Conservation (phyloP, 2,888 invertebrate species). For the Cactoblastis cactorum region DNA sequence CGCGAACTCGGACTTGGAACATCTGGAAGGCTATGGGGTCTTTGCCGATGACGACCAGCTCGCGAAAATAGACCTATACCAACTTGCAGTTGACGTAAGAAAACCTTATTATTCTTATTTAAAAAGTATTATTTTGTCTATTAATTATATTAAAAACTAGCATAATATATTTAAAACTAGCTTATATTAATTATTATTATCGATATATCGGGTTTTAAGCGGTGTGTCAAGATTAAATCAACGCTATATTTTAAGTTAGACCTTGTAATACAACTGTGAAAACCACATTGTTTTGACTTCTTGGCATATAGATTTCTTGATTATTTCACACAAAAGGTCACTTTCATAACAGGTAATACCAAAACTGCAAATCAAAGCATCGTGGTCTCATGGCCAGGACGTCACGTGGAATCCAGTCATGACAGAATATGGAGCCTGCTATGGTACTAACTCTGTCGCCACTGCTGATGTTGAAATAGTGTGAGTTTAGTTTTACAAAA, state of each 20-base stretch:
- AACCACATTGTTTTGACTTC: too few relatives aligned
- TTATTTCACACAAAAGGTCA: too few relatives aligned
- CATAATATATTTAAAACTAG: too few relatives aligned
- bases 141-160: too few relatives aligned
- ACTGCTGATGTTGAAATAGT: constrained; percentile 61
- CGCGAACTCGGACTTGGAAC: constrained; percentile 56
- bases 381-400: constrained; percentile 56
- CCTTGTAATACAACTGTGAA: too few relatives aligned
- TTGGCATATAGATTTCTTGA: too few relatives aligned
- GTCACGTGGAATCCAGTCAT: constrained; percentile 74
- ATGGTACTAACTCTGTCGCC: constrained; percentile 81
- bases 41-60: constrained; percentile 46
- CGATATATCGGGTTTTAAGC: too few relatives aligned
- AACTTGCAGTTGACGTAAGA: constrained; percentile 65
- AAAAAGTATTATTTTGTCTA: too few relatives aligned
- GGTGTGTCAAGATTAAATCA: too few relatives aligned
- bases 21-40: constrained; percentile 47
- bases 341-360: constrained; percentile 62
- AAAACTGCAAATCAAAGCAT: constrained; percentile 56
- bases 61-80: constrained; percentile 48
- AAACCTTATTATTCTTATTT: background rate
- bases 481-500: constrained; percentile 46
- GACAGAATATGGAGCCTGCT: constrained; percentile 84
- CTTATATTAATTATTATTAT: too few relatives aligned
- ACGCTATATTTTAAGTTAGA: too few relatives aligned